phyloP scores from a whole-genome alignment of 1,140 invertebrate species.

The Leguminivora glycinivorella region DNA sequence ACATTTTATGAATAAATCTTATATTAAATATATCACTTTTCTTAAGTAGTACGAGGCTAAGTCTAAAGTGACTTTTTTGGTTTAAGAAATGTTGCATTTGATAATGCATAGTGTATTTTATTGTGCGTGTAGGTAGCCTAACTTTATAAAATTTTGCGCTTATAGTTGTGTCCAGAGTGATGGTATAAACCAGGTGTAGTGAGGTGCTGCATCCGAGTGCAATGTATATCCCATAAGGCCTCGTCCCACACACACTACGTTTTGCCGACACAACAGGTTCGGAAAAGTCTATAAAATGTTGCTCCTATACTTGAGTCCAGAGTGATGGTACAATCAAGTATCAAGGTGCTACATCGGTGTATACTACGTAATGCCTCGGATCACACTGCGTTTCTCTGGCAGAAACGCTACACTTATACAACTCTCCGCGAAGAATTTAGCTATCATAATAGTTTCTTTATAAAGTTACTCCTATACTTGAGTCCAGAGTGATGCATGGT shows the following conservation, averaged over 20 bases:
- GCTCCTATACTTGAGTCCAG: slow-evolving; percentile 44
- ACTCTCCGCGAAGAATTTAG: slow-evolving; percentile 79
- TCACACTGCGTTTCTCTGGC: slow-evolving; percentile 75
- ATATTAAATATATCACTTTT: no score
- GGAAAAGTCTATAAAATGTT: slow-evolving; percentile 64
- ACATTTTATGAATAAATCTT: no score
- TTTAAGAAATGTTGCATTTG: no score
- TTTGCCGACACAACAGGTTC: slow-evolving; percentile 76
- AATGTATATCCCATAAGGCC: slow-evolving; percentile 80
- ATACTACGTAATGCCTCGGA: slow-evolving; percentile 79
- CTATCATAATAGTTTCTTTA: slow-evolving; percentile 38
- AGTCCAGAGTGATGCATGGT: slow-evolving; percentile 56
- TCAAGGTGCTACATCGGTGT: slow-evolving; percentile 81
- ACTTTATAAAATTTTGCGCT: no score
- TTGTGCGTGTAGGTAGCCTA: no score
- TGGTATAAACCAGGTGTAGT: slow-evolving; percentile 71
- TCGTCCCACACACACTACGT: slow-evolving; percentile 75
- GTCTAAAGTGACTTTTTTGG: no score
- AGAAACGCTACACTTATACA: slow-evolving; percentile 77
- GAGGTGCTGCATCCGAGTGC: slow-evolving; percentile 80
- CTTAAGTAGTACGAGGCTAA: no score
- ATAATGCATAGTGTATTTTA: no score
- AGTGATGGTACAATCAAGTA: slow-evolving; percentile 75
- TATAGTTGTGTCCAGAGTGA: no score
- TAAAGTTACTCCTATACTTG: slow-evolving; percentile 42